These are phyloP conservation scores for Trachops cirrhosus DNA, from an alignment of 2,797 vertebrate genomes.

Conservation along the genomic window DNA sequence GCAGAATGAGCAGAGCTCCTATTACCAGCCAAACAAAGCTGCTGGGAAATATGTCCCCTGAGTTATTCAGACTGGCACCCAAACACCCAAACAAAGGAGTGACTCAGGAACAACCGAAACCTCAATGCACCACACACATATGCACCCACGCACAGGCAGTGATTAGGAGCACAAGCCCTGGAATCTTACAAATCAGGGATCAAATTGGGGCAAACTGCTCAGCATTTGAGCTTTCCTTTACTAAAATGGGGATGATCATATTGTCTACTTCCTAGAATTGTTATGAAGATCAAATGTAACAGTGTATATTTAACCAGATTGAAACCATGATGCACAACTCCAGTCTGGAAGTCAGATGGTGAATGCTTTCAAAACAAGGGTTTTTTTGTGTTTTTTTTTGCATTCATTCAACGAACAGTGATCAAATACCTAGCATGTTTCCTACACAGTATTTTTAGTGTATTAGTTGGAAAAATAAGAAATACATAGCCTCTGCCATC, in stretches of 20 bases:
- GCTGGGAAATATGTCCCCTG: not conserved
- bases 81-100: not conserved
- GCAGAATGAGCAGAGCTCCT: not conserved
- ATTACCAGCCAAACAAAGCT: slow-evolving; percentile 11
- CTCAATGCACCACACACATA: not conserved
- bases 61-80: not conserved
- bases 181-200: not conserved
- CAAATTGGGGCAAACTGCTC: not conserved
- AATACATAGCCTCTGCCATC: not conserved
- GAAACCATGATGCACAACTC: not conserved
- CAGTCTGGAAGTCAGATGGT: not conserved
- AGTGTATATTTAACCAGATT: not conserved
- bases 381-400: not conserved
- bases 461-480: not conserved
- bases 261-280: not conserved
- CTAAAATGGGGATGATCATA: not conserved
- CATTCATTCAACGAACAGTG: not conserved
- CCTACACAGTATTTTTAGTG: not conserved
- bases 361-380: not conserved
- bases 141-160: fast-evolving
- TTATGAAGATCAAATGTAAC: not conserved
- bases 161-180: not conserved
- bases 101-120: not conserved
- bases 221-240: not conserved
- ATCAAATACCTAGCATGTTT: not conserved